Conservation (phyloP, 92 coral and sea anemone genomes). For the Micromussa lordhowensis region DNA sequence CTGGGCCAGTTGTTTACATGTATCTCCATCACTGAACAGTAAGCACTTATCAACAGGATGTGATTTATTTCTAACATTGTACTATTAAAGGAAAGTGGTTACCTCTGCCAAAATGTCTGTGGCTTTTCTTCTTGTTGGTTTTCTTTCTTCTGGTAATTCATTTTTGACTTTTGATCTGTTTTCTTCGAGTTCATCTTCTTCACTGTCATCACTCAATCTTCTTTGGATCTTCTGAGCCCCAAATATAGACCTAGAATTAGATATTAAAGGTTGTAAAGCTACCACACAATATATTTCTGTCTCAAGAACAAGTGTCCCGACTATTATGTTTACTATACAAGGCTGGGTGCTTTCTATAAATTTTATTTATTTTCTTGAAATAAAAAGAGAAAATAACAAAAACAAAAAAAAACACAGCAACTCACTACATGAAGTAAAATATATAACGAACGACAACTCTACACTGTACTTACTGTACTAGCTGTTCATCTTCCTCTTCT, state of each 20-base stretch:
- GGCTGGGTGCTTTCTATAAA: not conserved
- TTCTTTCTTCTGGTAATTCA: not conserved
- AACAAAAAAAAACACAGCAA: not conserved
- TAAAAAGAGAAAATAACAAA: too few relatives aligned
- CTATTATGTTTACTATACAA: too few relatives aligned
- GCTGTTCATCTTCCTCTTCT: constrained; percentile 92
- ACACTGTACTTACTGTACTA: constrained; percentile 77
- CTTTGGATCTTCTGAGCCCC: constrained; percentile 84
- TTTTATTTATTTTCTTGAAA: too few relatives aligned
- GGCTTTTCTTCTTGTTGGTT: constrained; percentile 67
- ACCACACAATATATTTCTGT: not conserved
- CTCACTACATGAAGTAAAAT: not conserved
- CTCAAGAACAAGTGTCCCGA: too few relatives aligned
- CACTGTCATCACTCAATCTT: constrained; percentile 73
- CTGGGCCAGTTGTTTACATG: too few relatives aligned
- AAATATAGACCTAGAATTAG: constrained; percentile 75
- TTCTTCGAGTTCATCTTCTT: constrained; percentile 71
- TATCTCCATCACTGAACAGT: not conserved
- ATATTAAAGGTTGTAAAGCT: not conserved
- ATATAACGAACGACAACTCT: not conserved
- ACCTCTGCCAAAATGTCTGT: constrained; percentile 95
- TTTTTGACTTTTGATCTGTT: constrained; percentile 3
- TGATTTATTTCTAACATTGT: not conserved
- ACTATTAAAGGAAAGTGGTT: not conserved
- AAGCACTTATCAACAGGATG: not conserved